Base-by-base conservation (phyloP, 1,140 invertebrate species). In the Aculops lycopersici region DNA sequence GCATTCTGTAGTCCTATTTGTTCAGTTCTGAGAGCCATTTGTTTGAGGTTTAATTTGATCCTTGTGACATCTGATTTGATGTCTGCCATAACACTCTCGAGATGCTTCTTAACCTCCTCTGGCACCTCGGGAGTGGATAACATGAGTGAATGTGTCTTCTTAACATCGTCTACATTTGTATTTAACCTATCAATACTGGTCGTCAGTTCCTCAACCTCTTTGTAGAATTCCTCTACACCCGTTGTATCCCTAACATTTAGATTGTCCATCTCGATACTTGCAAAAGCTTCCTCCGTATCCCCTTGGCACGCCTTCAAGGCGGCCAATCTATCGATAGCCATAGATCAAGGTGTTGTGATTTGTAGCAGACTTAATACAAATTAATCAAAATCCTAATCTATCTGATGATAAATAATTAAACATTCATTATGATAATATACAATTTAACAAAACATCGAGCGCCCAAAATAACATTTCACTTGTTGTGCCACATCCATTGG, bases 21-120 rank as follows among this genome's bases (percentile, higher is more conserved):
- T 63, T 97, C 88, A 62, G 97, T 95, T 59, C 81, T 90, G 64
- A 95, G 84, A 68, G 95, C 90, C 70, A 97, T 95, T 52, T 81
- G 81, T 65, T 41, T 41, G 13, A 47, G 21, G 14, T 37, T 36
- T 12, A 36, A 18, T 15, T 37, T 15, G 8, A 43, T 37, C 8
- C 20, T 18, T 18, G 38, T 43, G 3, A 37, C 37, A 43, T 20
- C 39, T 20, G 24, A 24, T 37, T 43, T 43, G 20, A 43, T 43
- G 15, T 20, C 39, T 2, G 18, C 31, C 42, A 43, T 43, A 8
- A 43, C 37, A 18, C n/a, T 18, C 19, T 38, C 37, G 19, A 19
- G 37, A 38, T 38, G 19, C 16, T 19, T 18, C 17, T 38, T 38
- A 15, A 38, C 19, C 14, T 38, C 39, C 20, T 43, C 42, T 31